A percentile compares a stretch with the other conserved stretches of the same genome.
Evolutionary conservation across 2,797 vertebrate species (phyloP).

Genomic region (Tokudaia muenninki): DNA sequence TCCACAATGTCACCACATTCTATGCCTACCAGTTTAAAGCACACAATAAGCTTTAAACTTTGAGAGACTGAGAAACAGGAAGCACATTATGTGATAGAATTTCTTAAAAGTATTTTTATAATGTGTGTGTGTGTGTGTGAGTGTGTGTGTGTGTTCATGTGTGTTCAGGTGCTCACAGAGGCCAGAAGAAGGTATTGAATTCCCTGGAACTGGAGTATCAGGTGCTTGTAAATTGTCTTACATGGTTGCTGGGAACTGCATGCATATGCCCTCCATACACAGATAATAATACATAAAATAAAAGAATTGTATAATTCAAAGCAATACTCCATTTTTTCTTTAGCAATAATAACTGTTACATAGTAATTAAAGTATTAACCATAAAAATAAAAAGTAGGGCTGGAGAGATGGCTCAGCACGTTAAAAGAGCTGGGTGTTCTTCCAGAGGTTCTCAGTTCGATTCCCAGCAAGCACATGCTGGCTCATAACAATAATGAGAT

Average conservation of each 20-base stretch:
- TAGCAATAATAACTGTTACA: background rate
- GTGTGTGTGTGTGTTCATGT: background rate
- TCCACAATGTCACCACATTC: background rate
- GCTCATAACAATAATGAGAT: too few species aligned
- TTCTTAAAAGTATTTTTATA: background rate
- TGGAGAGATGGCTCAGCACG: background rate
- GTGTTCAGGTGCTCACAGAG: background rate
- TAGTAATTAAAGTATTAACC: slow-evolving; percentile 14
- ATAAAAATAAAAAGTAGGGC: background rate
- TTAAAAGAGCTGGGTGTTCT: background rate
- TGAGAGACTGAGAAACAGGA: background rate
- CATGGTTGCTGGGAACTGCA: background rate
- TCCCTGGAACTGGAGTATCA: background rate
- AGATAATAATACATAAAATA: background rate
- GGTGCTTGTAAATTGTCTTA: background rate
- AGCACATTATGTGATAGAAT: accelerated
- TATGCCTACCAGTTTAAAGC: background rate
- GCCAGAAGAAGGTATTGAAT: too few species aligned
- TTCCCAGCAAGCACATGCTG: background rate
- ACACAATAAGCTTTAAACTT: background rate
- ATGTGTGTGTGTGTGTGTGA: background rate
- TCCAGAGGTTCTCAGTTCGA: background rate
- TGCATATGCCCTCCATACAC: background rate
- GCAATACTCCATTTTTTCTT: slow-evolving; percentile 1
- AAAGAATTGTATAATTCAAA: background rate